Percentiles rank a stretch among this genome's conserved stretches.
Conservation (phyloP, 2,888 invertebrate species). For the Leucophenga montana region DNA sequence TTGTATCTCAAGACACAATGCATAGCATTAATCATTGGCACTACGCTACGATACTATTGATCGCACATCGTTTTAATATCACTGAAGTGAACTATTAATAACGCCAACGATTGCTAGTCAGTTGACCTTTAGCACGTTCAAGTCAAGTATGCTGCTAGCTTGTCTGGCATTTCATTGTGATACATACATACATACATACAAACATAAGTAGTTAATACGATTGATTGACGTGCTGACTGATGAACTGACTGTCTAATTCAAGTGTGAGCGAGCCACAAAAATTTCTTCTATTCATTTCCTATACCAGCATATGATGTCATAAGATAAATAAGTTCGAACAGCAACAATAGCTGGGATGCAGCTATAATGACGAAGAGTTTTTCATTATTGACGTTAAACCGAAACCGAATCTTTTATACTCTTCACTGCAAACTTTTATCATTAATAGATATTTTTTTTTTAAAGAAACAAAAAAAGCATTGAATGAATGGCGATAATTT, state of each 20-base stretch:
- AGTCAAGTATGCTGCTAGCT: no score
- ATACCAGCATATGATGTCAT: no score
- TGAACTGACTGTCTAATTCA: background rate
- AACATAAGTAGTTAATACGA: background rate
- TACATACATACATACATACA: no score
- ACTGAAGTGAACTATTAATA: background rate
- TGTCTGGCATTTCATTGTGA: no score
- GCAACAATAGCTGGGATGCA: slow-evolving; percentile 4
- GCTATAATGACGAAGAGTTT: slow-evolving; percentile 32
- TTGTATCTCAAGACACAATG: no score
- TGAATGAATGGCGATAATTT: no score
- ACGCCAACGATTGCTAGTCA: slow-evolving; percentile 11
- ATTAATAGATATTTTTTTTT: no score
- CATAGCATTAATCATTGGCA: background rate
- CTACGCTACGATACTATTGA: background rate
- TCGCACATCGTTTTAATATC: background rate
- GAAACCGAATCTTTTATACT: background rate
- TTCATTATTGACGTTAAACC: slow-evolving; percentile 23
- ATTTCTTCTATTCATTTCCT: background rate
- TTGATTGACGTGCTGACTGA: background rate
- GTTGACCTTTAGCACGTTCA: no score
- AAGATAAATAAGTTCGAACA: background rate
- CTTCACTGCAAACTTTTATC: no score
- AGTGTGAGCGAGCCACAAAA: background rate
- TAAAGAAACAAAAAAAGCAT: no score